Evolutionary conservation across 2,888 invertebrate genomes (phyloP), one percentile per base, ranked within the genome.

Genomic region (Chrysomela aeneicollis): DNA sequence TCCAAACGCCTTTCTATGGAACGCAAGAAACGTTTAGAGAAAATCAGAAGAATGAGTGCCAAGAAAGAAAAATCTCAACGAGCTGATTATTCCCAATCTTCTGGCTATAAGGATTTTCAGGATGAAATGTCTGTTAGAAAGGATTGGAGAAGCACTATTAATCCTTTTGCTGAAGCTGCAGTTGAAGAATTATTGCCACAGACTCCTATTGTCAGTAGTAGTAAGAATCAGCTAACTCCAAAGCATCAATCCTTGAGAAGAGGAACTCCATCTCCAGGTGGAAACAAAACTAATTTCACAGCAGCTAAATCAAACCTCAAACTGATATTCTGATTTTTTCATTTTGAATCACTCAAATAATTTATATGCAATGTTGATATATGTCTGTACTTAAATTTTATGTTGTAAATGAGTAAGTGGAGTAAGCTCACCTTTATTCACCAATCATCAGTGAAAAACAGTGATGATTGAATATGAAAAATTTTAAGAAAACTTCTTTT

Each of bases 61-160:
- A 19, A 54, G 2, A 62, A 47, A 12, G 18, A 46, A 17, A 59
- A 10, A 19, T n/a, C 22, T 21, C 17, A 50, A 0, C 37, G 42
- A n/a, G 54, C 59, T 19, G 50, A 37, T 12, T 17, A 22, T 30
- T 22, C 57, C 1, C 17, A 17, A 9, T 18, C 53, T 10, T 19
- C 53, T 2, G 67, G 64, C 4, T 67, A 67, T 46, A 37, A 55
- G 12, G 62, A 67, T 55, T 67, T 67, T 53, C 61, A 64, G 57
- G n/a, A 3, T 42, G 42, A 42, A 42, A 42, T 42, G 9, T 42
- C 42, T 4, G 42, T 4, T n/a, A 42, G 42, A 42, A n/a, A 42
- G n/a, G 15, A 42, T 15, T 42, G 42, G 9, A n/a, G 42, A n/a
- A 42, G 42, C 15, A 42, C 42, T 12, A 42, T 42, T 4, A 42